These are phyloP conservation scores for Lemur catta DNA, from an alignment of 2,797 vertebrate species.

Conservation along the genomic window DNA sequence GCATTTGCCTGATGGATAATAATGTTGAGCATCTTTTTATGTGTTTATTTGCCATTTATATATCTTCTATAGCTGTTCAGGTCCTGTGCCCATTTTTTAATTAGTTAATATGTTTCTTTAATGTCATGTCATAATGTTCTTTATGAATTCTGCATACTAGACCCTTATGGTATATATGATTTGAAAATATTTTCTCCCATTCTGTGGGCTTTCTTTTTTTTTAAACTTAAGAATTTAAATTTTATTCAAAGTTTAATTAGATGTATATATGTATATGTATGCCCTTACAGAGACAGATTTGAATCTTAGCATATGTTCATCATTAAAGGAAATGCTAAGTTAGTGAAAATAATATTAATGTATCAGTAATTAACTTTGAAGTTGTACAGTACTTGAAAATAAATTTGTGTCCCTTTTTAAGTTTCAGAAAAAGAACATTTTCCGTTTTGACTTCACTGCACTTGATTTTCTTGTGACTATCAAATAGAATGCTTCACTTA, in stretches of 20 bases:
- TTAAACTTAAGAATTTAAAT: neutral
- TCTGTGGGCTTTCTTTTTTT: neutral
- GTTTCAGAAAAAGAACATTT: neutral
- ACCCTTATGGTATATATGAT: neutral
- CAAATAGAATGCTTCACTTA: slow-evolving; percentile 19
- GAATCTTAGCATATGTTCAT: neutral
- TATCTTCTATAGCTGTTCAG: neutral
- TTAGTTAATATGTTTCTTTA: slow-evolving; percentile 2
- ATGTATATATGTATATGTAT: neutral
- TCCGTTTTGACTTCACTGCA: neutral
- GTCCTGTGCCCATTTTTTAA: neutral
- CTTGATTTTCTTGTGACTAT: neutral
- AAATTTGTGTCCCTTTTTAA: neutral
- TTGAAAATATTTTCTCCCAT: neutral
- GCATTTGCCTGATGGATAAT: neutral
- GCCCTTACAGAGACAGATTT: neutral
- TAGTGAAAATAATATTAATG: neutral
- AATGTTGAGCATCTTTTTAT: neutral
- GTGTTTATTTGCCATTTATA: neutral
- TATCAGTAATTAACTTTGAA: neutral
- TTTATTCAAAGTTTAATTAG: neutral
- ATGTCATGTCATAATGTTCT: neutral
- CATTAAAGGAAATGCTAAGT: neutral
- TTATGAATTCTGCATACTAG: neutral
- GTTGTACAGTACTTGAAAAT: neutral